These are phyloP conservation scores for Ochlodes sylvanus DNA, from an alignment of 2,888 invertebrate species.

Conservation along the genomic window DNA sequence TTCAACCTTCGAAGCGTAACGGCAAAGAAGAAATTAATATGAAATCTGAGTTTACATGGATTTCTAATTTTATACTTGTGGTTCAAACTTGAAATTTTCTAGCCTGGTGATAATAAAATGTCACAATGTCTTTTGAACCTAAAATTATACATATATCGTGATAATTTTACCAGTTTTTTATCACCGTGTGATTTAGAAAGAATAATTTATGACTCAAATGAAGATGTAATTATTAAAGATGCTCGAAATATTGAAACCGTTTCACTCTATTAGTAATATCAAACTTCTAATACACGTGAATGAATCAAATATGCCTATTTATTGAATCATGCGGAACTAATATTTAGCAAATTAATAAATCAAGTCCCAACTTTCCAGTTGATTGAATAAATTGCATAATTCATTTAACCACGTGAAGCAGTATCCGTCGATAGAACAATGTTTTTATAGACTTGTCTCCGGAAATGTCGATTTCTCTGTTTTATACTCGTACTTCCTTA, in stretches of 20 bases:
- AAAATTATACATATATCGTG: no score
- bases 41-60: not conserved
- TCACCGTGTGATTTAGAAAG: no score
- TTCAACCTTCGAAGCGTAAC: conserved; percentile 20
- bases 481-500: conserved; percentile 3
- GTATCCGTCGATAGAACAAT: conserved; percentile 24
- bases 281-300: not conserved
- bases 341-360: conserved; percentile 9
- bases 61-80: not conserved
- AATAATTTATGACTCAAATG: no score
- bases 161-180: no score
- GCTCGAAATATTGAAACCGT: no score
- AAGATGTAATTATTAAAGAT: no score
- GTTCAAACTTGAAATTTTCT: no score
- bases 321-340: conserved; percentile 11
- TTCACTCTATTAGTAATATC: not conserved
- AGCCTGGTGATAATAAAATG: no score
- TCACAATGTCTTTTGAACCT: no score
- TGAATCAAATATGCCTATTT: not conserved
- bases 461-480: conserved; percentile 12
- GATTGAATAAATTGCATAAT: conserved; percentile 34
- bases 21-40: not conserved
- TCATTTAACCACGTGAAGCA: conserved; percentile 22
- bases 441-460: conserved; percentile 9
- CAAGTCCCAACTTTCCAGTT: conserved; percentile 25